These are phyloP conservation scores for Trichopria drosophilae DNA, from an alignment of 2,888 invertebrate species.

Conservation along the genomic window DNA sequence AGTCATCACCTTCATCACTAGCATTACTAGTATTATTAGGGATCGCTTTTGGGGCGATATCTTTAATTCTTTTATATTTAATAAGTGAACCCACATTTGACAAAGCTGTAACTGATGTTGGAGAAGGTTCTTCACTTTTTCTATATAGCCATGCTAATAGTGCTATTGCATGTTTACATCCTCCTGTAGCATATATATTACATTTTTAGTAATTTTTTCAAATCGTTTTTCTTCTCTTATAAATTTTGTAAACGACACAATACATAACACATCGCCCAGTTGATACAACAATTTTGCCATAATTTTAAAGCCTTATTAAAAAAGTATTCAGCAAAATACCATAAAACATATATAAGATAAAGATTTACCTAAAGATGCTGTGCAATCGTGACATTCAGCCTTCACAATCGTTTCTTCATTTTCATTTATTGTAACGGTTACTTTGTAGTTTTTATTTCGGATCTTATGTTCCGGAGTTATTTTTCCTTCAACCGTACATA, in stretches of 20 bases:
- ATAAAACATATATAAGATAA: too few species aligned
- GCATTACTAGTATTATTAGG: too few species aligned
- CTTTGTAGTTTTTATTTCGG: conserved; percentile 19
- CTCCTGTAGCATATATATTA: conserved; percentile 10
- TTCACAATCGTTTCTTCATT: conserved; percentile 10
- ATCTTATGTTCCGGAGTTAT: conserved; percentile 25
- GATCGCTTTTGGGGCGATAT: too few species aligned
- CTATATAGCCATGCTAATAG: conserved; percentile 23
- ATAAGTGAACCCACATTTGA: conserved; percentile 17
- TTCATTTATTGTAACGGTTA: conserved; percentile 19
- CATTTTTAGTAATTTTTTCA: conserved; percentile 6
- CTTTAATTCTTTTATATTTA: conserved; percentile 10
- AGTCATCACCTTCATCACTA: too few species aligned
- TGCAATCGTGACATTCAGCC: conserved; percentile 22
- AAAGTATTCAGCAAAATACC: not conserved
- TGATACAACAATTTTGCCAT: too few species aligned
- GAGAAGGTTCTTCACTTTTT: conserved; percentile 18
- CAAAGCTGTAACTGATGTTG: conserved; percentile 14
- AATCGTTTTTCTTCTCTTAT: too few species aligned
- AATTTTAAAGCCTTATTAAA: too few species aligned
- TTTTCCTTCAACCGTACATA: conserved; percentile 20
- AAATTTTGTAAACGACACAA: too few species aligned
- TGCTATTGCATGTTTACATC: conserved; percentile 26
- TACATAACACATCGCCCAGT: too few species aligned
- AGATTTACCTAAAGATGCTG: conserved; percentile 17